Conservation (phyloP, 2,113 vertebrate species). For the Alectura lathami region DNA sequence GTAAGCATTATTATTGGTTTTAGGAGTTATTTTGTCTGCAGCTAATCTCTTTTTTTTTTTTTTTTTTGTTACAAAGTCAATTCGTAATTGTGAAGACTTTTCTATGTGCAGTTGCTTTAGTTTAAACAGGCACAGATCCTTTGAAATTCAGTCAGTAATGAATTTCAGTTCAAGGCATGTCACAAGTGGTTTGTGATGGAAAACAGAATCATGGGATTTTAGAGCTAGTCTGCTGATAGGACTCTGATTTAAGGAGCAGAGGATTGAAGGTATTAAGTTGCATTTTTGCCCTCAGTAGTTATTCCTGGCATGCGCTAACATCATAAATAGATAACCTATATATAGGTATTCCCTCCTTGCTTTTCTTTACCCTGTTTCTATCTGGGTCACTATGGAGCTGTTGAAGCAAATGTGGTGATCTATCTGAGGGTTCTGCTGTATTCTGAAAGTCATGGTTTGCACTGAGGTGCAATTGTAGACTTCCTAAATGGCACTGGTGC, state of each 20-base stretch:
- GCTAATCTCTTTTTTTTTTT: background rate
- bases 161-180: background rate
- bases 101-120: background rate
- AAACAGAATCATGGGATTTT: background rate
- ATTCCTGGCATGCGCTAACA: constrained; percentile 31
- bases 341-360: background rate
- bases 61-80: background rate
- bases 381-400: background rate
- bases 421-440: background rate
- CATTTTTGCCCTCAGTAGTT: background rate
- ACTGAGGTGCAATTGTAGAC: background rate
- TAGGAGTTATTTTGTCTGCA: background rate
- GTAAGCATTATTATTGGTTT: background rate
- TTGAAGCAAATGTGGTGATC: background rate
- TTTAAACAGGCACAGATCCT: background rate
- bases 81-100: background rate
- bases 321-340: constrained; percentile 36
- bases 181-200: background rate
- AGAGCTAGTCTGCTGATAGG: background rate
- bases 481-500: background rate
- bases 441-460: background rate
- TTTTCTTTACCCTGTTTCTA: background rate
- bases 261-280: background rate
- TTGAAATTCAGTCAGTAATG: background rate
- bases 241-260: background rate